Evolutionary conservation across 2,888 invertebrate species (phyloP).

Genomic region (Caenorhabditis sp.): DNA sequence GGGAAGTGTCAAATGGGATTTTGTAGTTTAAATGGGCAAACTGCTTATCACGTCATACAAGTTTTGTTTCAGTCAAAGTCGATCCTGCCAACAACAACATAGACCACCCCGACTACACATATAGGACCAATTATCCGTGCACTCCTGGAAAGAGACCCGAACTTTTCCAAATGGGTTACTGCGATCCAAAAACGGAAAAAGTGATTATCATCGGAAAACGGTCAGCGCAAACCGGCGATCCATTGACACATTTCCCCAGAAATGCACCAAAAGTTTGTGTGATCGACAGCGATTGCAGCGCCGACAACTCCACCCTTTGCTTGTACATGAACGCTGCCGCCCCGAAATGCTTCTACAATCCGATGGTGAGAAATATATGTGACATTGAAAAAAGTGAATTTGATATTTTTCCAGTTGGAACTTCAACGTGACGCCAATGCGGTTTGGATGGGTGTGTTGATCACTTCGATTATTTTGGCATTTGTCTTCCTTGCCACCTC

Average conservation of each 20-base stretch:
- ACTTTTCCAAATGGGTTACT: constrained; percentile 8
- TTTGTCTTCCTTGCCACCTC: constrained; percentile 18
- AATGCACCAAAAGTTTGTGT: not conserved
- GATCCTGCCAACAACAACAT: constrained; percentile 1
- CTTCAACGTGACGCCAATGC: constrained; percentile 6
- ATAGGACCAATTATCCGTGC: constrained; percentile 24
- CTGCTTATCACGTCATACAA: not conserved
- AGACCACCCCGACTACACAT: too few relatives aligned
- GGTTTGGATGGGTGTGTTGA: constrained; percentile 18
- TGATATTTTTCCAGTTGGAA: too few relatives aligned
- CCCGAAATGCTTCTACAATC: constrained; percentile 34
- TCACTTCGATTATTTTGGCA: constrained; percentile 12
- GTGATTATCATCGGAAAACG: constrained; percentile 12
- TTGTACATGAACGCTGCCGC: constrained; percentile 12
- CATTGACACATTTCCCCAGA: not conserved
- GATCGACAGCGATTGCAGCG: constrained; percentile 11
- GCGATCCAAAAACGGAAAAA: constrained; percentile 17
- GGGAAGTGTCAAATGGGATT: not conserved
- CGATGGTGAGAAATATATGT: not conserved
- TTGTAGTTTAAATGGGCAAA: not conserved
- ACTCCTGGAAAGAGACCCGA: constrained; percentile 1
- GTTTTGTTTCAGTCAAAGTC: constrained; percentile 7
- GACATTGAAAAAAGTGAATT: too few relatives aligned
- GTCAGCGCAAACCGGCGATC: not conserved
- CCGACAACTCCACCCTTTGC: constrained; percentile 13